Conservation (phyloP, 2,797 vertebrate genomes). For the Malurus splendens region DNA sequence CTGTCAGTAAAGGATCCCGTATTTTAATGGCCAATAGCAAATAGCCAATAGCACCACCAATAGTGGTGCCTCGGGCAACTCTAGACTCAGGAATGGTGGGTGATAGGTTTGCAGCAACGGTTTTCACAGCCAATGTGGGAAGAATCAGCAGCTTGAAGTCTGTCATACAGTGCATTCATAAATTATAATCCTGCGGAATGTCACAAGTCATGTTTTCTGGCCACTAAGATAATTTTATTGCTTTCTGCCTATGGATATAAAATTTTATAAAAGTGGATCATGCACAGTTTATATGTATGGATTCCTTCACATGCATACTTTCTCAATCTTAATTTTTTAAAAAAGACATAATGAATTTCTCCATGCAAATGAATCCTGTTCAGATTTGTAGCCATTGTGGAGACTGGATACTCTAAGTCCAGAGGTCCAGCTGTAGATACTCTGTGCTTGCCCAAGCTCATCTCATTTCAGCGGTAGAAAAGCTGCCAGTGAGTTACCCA, state of each 20-base stretch:
- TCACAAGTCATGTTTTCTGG: background rate
- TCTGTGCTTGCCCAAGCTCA: background rate
- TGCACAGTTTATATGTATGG: background rate
- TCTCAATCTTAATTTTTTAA: background rate
- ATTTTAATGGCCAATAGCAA: background rate
- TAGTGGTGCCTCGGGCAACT: background rate
- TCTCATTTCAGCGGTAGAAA: background rate
- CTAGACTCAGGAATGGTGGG: background rate
- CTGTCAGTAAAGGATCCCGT: background rate
- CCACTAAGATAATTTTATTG: background rate
- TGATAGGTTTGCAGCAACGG: background rate
- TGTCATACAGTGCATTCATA: fast-evolving
- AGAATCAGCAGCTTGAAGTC: background rate
- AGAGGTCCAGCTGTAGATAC: background rate
- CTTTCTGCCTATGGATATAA: background rate
- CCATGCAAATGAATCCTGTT: background rate
- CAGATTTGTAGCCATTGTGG: background rate
- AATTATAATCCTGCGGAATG: background rate
- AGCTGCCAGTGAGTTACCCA: background rate
- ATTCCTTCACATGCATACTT: background rate
- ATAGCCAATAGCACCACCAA: background rate
- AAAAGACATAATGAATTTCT: background rate
- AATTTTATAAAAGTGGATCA: background rate
- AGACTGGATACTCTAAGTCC: background rate
- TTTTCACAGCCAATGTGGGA: background rate